Conservation (phyloP, 2,113 vertebrate genomes). For the Antidorcas marsupialis region DNA sequence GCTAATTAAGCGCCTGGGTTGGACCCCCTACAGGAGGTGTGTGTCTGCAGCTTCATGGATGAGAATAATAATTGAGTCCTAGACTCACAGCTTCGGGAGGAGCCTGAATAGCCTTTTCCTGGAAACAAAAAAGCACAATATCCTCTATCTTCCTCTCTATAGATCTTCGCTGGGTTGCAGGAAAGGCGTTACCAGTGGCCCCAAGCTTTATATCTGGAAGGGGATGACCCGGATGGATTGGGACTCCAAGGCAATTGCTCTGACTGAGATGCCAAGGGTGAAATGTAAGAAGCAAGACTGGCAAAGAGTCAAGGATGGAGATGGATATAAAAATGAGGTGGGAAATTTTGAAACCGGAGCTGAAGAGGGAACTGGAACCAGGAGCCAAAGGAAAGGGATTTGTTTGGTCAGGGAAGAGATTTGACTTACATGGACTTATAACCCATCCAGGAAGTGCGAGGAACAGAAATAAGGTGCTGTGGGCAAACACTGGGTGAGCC, state of each 20-base stretch:
- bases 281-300: neutral
- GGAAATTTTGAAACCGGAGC: neutral
- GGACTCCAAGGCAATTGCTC: too few species aligned
- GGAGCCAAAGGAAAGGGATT: accelerated
- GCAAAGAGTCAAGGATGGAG: neutral
- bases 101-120: neutral
- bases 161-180: neutral
- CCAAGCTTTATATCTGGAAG: neutral
- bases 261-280: neutral
- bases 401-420: neutral
- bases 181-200: neutral
- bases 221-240: neutral
- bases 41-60: neutral
- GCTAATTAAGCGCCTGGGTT: conserved; percentile 31
- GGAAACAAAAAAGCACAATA: neutral
- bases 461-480: neutral
- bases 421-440: neutral
- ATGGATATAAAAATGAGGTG: too few species aligned
- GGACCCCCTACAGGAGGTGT: conserved; percentile 26
- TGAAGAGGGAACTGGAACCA: neutral
- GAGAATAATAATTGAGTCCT: conserved; percentile 40
- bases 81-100: neutral
- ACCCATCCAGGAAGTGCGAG: neutral
- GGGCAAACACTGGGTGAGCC: neutral
- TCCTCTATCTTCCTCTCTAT: neutral